phyloP scores from a whole-genome alignment of 2,113 vertebrate species.

The Candoia aspera region DNA sequence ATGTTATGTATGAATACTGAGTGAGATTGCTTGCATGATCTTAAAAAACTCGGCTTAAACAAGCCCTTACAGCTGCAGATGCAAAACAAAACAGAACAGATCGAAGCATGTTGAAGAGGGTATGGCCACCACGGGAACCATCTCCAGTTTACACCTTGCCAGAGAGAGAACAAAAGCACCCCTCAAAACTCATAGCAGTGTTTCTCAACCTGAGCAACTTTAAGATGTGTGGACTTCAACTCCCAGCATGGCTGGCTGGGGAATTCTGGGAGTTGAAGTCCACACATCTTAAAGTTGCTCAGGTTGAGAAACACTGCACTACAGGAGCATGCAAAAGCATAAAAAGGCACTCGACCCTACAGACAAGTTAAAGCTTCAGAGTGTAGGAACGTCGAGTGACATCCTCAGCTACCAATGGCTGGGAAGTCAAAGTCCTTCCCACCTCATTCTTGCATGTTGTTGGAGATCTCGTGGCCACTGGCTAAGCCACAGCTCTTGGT shows the following conservation, averaged over 20 bases:
- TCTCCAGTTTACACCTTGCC: neutral
- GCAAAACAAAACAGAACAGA: neutral
- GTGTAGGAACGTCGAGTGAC: constrained; percentile 67
- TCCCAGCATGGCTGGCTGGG: no score
- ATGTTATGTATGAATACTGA: rapidly evolving
- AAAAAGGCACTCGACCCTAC: neutral
- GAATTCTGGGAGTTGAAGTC: neutral
- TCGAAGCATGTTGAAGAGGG: neutral
- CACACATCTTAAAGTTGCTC: neutral
- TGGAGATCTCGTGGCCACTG: constrained; percentile 64
- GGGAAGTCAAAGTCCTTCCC: constrained; percentile 68
- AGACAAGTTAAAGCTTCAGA: neutral
- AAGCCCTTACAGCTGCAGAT: neutral
- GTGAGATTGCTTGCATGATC: neutral
- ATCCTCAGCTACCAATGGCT: constrained; percentile 35
- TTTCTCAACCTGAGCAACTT: neutral
- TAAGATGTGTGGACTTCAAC: neutral
- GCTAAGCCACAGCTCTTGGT: constrained; percentile 64
- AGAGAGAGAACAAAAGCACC: neutral
- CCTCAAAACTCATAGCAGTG: neutral
- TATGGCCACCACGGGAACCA: neutral
- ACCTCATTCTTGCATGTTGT: constrained; percentile 61
- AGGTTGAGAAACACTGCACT: neutral
- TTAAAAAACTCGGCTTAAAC: neutral
- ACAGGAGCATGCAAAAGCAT: neutral